These are phyloP conservation scores for Petroica traversi DNA, from an alignment of 2,113 vertebrate species.

Conservation along the genomic window DNA sequence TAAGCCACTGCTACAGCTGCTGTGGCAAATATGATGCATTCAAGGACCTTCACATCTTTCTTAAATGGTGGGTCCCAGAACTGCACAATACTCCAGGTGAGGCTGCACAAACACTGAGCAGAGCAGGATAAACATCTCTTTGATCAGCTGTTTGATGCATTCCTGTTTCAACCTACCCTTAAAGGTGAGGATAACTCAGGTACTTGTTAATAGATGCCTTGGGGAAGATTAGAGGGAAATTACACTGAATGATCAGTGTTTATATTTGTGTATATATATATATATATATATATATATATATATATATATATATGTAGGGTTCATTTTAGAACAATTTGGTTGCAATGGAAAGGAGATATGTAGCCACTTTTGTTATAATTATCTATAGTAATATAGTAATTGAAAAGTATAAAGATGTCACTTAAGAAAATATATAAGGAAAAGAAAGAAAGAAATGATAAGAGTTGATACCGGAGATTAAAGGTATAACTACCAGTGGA, in stretches of 20 bases:
- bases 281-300: not conserved
- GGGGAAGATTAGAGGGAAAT: not conserved
- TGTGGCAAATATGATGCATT: not conserved
- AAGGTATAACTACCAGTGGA: not conserved
- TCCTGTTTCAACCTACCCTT: not conserved
- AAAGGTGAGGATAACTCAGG: not conserved
- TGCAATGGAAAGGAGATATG: not conserved
- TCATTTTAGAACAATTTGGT: not conserved
- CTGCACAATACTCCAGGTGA: not conserved
- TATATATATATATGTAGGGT: not conserved
- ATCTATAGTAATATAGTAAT: not conserved
- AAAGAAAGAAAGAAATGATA: not conserved
- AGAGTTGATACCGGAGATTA: not conserved
- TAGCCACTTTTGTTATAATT: not conserved
- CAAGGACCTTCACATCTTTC: not conserved
- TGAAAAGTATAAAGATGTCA: not conserved
- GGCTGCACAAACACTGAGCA: not conserved
- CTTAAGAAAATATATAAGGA: not conserved
- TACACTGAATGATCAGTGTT: not conserved
- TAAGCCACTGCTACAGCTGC: not conserved
- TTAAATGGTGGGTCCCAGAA: not conserved
- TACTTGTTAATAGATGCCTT: not conserved
- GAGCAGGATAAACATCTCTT: not conserved
- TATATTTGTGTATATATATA: not conserved
- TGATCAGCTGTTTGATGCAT: not conserved